These are phyloP conservation scores for Batillaria attramentaria DNA, from an alignment of 1,140 invertebrate species.

Conservation along the genomic window DNA sequence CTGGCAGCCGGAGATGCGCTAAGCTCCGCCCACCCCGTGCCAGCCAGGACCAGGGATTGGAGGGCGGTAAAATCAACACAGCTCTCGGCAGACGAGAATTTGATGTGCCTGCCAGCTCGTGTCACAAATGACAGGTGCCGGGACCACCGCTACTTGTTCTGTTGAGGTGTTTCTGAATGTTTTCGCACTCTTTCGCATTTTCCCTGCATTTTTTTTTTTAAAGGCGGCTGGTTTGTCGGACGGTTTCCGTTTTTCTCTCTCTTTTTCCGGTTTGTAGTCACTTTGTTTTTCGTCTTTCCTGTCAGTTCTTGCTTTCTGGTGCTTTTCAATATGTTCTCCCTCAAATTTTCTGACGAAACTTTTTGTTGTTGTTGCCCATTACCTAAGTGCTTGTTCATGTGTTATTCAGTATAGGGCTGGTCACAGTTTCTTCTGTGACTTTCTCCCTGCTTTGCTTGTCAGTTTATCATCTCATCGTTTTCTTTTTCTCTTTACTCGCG, in stretches of 20 bases:
- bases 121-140: not conserved
- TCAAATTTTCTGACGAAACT: not conserved
- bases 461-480: not conserved
- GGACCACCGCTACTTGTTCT: too few relatives aligned
- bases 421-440: not conserved
- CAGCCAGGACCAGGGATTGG: not conserved
- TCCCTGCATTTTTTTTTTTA: not conserved
- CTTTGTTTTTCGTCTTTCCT: not conserved
- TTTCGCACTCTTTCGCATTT: slow-evolving; percentile 4
- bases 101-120: slow-evolving; percentile 20
- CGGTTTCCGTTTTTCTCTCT: not conserved
- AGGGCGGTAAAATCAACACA: not conserved
- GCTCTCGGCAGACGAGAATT: not conserved
- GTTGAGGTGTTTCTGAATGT: not conserved
- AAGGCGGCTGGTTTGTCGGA: not conserved
- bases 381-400: not conserved
- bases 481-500: not conserved
- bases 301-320: not conserved
- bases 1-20: not conserved
- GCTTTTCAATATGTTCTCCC: not conserved
- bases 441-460: slow-evolving; percentile 1
- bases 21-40: not conserved
- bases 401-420: not conserved
- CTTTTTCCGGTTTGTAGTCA: slow-evolving; percentile 10
- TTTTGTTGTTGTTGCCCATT: not conserved